Percentiles rank a stretch among this genome's conserved stretches.
phyloP scores from a whole-genome alignment of 2,113 vertebrate species.

The Vulpes lagopus region DNA sequence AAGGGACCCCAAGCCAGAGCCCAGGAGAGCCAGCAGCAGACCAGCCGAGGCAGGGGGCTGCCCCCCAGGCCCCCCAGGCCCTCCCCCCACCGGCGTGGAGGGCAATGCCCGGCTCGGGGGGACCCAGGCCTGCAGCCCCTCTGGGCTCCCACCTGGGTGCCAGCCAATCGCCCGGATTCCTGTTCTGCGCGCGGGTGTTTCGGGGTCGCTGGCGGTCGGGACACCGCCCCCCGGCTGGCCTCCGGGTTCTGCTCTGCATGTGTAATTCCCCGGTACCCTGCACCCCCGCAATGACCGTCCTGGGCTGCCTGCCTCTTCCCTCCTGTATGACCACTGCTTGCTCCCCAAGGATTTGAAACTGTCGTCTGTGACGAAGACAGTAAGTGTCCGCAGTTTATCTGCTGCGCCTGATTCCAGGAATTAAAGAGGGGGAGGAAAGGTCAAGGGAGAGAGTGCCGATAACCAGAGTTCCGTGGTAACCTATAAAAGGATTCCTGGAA shows the following conservation, averaged over 20 bases:
- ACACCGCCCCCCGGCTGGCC: background rate
- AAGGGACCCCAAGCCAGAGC: background rate
- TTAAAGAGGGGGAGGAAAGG: background rate
- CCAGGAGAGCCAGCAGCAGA: background rate
- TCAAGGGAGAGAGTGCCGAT: background rate
- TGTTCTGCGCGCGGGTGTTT: no score
- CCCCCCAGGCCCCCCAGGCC: no score
- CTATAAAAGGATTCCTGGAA: background rate
- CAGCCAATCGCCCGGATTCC: no score
- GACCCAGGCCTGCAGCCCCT: no score
- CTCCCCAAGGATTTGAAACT: slow-evolving; percentile 13
- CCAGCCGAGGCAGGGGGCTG: fast-evolving
- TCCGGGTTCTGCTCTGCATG: background rate
- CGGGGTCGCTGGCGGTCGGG: no score
- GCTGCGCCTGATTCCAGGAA: background rate
- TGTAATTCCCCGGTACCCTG: background rate
- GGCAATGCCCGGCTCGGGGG: background rate
- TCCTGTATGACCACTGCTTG: background rate
- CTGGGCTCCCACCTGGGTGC: no score
- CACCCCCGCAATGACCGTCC: background rate
- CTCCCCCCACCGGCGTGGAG: fast-evolving
- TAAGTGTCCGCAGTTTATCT: background rate
- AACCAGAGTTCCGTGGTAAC: background rate
- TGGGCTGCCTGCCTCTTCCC: background rate
- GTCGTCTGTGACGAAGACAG: background rate